Base-by-base conservation (phyloP, 2,797 vertebrate genomes). In the Ctenochaetus hawaiiensis region DNA sequence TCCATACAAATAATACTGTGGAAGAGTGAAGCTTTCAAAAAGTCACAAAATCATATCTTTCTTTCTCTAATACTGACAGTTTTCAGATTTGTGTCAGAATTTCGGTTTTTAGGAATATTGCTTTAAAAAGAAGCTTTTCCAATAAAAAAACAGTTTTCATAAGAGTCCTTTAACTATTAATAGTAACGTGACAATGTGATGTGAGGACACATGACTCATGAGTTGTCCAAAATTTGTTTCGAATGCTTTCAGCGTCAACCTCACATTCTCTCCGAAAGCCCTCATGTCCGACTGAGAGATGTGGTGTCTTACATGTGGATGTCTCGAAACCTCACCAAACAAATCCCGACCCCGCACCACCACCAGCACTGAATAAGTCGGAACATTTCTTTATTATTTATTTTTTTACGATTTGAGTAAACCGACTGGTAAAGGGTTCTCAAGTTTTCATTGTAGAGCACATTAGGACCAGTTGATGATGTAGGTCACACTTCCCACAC, bases 401-500 rank as follows among this genome's bases (percentile, higher is more conserved):
- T 30, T 3, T 30, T 3, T 30, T 30, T 65, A 23, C 5, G 17
- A 23, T 44, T 16, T 23, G 14, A 45, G n/a, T 62, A 61, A 18
- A 67, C 30, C 17, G 1, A n/a, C 16, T 52, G 37, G 44, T 30
- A 6, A 26, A 26, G 39, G 16, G 12, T n/a, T 64, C 54, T 52
- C 26, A 37, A 45, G 61, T 37, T 17, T 14, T 30, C 5, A 30
- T 30, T 30, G 26, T 30, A 30, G 26, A 30, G 26, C 26, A 30
- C 26, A 30, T 34, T 9, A 30, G 22, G 6, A n/a, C 12, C 47
- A 16, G 39, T 54, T 13, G n/a, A 56, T 20, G 1, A 52, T 57
- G 22, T 67, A 49, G 58, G 64, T 67, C 74, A 82, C 47, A n/a
- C 51, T 39, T 77, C 30, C 22, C 58, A 56, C 70, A 48, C 58